phyloP scores from a whole-genome alignment of 2,113 vertebrate genomes.

The Stigmatopora argus region DNA sequence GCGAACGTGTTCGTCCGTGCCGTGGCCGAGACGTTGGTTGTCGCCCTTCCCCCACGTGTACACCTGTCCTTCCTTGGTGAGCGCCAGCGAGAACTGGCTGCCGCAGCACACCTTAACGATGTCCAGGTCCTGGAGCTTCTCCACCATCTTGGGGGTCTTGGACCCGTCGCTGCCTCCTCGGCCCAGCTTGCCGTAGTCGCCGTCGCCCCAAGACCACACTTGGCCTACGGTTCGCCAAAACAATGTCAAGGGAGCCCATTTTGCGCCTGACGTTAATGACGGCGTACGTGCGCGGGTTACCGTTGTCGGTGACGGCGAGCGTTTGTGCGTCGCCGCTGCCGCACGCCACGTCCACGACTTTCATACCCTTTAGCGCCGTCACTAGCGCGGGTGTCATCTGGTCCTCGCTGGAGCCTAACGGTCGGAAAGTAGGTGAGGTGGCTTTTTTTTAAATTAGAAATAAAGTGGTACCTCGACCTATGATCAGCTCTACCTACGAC shows the following conservation, averaged over 20 bases:
- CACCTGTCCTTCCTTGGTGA: slow-evolving; percentile 93
- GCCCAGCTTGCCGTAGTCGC: slow-evolving; percentile 94
- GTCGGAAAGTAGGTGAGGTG: background rate
- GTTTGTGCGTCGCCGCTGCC: slow-evolving; percentile 97
- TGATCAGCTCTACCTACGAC: too few relatives aligned
- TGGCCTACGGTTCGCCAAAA: slow-evolving; percentile 72
- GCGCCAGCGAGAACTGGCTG: slow-evolving; percentile 92
- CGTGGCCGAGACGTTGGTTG: slow-evolving; percentile 94
- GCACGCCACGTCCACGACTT: slow-evolving; percentile 90
- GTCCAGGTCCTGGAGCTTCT: slow-evolving; percentile 93
- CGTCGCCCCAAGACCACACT: slow-evolving; percentile 98
- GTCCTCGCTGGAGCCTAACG: slow-evolving; percentile 90
- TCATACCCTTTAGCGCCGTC: slow-evolving; percentile 88
- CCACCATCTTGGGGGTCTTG: slow-evolving; percentile 92
- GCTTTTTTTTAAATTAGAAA: too few relatives aligned
- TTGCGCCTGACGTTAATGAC: background rate
- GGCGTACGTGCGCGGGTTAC: slow-evolving; percentile 48
- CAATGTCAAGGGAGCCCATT: background rate
- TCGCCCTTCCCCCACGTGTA: slow-evolving; percentile 99
- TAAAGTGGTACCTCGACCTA: too few relatives aligned
- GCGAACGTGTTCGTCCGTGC: slow-evolving; percentile 92
- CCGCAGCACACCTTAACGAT: slow-evolving; percentile 91
- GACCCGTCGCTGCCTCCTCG: slow-evolving; percentile 95
- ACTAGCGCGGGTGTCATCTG: slow-evolving; percentile 94
- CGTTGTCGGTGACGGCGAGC: slow-evolving; percentile 92